These are phyloP conservation scores for Elysia crispata DNA, from an alignment of 2,888 invertebrate genomes.

Conservation along the genomic window DNA sequence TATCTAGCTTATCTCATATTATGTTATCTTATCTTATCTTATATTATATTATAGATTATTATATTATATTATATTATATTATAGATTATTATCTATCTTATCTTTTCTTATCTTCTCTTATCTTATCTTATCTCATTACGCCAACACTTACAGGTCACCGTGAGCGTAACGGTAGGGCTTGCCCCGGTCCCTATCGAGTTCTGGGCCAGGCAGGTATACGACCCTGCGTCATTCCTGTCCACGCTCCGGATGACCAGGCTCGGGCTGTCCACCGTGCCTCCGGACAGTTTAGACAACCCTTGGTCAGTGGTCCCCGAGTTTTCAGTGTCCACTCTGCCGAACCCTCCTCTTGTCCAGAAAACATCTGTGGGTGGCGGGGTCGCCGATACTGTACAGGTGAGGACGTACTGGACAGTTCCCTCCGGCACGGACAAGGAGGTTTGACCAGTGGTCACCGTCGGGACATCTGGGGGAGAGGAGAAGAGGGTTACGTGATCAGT, in stretches of 20 bases:
- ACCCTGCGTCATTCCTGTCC: not conserved
- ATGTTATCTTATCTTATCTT: no score
- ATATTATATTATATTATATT: no score
- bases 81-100: no score
- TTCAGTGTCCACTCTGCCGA: not conserved
- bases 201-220: constrained; percentile 17
- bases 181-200: constrained; percentile 10
- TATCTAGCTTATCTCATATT: no score
- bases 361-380: constrained; percentile 33
- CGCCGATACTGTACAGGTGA: constrained; percentile 35
- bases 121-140: no score
- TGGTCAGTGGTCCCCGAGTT: not conserved
- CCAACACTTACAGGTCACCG: constrained; percentile 6
- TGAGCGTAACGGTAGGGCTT: not conserved
- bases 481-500: no score
- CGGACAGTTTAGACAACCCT: not conserved
- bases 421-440: not conserved
- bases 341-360: constrained; percentile 22
- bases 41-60: no score
- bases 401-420: not conserved
- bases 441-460: not conserved
- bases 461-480: not conserved
- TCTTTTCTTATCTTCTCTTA: no score
- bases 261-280: constrained; percentile 22
- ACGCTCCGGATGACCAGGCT: constrained; percentile 15